These are phyloP conservation scores for Dendroctonus valens DNA, from an alignment of 1,140 invertebrate species.

Conservation along the genomic window DNA sequence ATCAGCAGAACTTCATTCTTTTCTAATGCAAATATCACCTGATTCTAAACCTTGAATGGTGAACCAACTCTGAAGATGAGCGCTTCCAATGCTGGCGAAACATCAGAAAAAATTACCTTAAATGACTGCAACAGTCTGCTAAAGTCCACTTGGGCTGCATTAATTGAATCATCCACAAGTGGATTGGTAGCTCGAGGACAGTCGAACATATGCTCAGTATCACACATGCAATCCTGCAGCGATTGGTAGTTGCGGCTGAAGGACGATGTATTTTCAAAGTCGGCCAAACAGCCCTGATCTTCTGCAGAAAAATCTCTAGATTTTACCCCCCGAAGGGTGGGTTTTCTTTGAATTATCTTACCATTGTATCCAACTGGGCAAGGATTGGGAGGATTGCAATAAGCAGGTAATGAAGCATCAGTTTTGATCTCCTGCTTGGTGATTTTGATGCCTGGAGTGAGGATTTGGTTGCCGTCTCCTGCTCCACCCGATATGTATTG, in stretches of 20 bases:
- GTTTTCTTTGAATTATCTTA: constrained; percentile 39
- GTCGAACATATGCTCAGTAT: constrained; percentile 97
- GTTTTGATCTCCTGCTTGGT: constrained; percentile 79
- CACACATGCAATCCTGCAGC: constrained; percentile 94
- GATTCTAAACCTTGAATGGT: background rate
- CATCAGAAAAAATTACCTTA: constrained; percentile 49
- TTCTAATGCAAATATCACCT: background rate
- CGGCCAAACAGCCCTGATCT: constrained; percentile 72
- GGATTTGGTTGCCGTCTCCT: constrained; percentile 69
- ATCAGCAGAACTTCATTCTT: background rate
- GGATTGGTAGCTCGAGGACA: constrained; percentile 61
- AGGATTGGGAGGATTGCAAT: constrained; percentile 98
- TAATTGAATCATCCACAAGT: constrained; percentile 48
- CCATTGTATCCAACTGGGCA: constrained; percentile 87
- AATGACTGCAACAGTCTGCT: constrained; percentile 56
- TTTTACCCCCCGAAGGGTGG: background rate
- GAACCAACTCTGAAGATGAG: background rate
- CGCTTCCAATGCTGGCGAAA: background rate
- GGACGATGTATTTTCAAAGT: constrained; percentile 93
- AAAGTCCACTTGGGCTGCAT: constrained; percentile 54
- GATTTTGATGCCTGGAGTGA: constrained; percentile 58
- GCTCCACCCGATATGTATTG: constrained; percentile 76
- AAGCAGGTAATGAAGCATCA: constrained; percentile 90
- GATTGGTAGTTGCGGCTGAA: constrained; percentile 94
- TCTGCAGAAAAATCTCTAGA: constrained; percentile 31